Evolutionary conservation across 1,140 invertebrate genomes (phyloP).

Genomic region (Zaprionus vittiger): DNA sequence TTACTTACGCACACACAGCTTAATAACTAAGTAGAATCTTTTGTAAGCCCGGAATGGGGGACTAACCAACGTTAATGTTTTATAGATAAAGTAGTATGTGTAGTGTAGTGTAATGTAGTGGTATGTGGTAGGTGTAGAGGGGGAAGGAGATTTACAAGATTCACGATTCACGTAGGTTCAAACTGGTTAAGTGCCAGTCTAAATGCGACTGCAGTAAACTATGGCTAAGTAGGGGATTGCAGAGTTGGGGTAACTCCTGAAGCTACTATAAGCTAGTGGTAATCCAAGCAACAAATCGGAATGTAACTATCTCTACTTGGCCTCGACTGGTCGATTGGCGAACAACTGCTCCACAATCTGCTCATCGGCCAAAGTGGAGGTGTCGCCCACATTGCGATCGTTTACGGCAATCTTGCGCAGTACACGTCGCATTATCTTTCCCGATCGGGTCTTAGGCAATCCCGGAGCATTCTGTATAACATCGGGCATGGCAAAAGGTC

Average conservation of each 20-base stretch:
- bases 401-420: conserved; percentile 96
- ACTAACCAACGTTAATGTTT: conserved; percentile 27
- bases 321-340: conserved; percentile 87
- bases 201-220: conserved; percentile 40
- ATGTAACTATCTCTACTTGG: conserved; percentile 65
- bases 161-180: conserved; percentile 37
- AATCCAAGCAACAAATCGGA: conserved; percentile 19
- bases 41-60: conserved; percentile 52
- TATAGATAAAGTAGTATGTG: conserved; percentile 19
- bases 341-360: conserved; percentile 92
- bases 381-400: conserved; percentile 95
- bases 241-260: conserved; percentile 31
- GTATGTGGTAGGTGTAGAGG: background rate
- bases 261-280: conserved; percentile 30
- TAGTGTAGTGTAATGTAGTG: conserved; percentile 20
- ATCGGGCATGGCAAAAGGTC: conserved; percentile 98
- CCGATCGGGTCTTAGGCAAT: conserved; percentile 98
- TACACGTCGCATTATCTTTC: conserved; percentile 98
- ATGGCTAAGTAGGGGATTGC: conserved; percentile 46
- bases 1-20: conserved; percentile 72
- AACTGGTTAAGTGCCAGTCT: conserved; percentile 23
- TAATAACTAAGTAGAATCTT: conserved; percentile 60
- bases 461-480: conserved; percentile 95
- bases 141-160: conserved; percentile 73
- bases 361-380: conserved; percentile 96